Base-by-base conservation (phyloP, 2,888 invertebrate species). In the Drosophila austrosaltans region DNA sequence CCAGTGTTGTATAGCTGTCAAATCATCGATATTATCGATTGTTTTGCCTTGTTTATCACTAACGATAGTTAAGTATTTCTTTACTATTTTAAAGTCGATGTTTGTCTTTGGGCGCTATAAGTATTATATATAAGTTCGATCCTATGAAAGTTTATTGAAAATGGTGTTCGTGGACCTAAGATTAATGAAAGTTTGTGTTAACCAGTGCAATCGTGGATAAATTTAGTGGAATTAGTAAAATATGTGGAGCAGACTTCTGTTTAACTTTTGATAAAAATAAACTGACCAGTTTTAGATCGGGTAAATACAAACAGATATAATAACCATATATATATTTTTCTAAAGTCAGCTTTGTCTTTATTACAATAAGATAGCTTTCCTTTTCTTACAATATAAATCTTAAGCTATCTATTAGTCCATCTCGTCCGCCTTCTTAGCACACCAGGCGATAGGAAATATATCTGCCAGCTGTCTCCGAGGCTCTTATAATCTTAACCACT, bases 371-470 rank as follows among this genome's bases (percentile, higher is more conserved):
- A 25, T 48, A 48, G 48, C 48, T 48, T 48, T 10, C 48, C 25
- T 25, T 48, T 3, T 4, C 48, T 48, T 48, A 48, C 48, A 48
- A 12, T 10, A 20, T 48, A 25, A 48, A 25, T 22, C 56, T 32
- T 56, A 56, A 56, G 32, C 56, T 56, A 57, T 36, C 36, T 20
- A 20, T 12, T 4, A 6, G 1, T 22, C 22, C 36, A 8, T 2
- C 20, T 36, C 20, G n/a, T 39, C 2, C 48, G 4, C 48, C 76
- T 95, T 89, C 76, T 95, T 89, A 96, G 90, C 97, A 97, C 66
- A 98, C 98, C 89, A 98, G 94, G 91, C 99, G 95, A 92, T 99
- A 99, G 44, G 99, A 99, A 93, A 99, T 99, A 92, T 99, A 99
- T 91, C 99, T 95, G 54, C 99, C 99, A 36, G 99, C 99, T 48